phyloP scores from a whole-genome alignment of 2,797 vertebrate species.

The Malurus leucopterus region DNA sequence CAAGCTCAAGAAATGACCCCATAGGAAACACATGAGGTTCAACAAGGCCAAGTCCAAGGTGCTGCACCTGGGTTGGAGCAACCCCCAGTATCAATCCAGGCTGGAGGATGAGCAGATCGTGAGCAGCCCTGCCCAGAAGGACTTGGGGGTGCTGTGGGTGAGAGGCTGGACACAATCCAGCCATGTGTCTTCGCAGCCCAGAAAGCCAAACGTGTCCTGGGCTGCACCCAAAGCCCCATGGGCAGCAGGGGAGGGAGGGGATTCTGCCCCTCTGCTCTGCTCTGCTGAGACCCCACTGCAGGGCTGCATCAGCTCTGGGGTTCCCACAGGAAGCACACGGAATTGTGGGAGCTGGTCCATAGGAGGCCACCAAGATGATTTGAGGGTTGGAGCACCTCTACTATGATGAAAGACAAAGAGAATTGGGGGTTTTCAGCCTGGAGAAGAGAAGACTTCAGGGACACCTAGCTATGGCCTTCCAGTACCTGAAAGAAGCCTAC shows the following conservation, averaged over 20 bases:
- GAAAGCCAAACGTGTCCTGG: fast-evolving
- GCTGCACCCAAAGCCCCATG: fast-evolving
- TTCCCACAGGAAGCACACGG: fast-evolving
- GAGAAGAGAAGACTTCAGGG: not conserved
- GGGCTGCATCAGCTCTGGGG: fast-evolving
- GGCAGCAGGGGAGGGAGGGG: not conserved
- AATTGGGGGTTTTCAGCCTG: not conserved
- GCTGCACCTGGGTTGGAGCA: not conserved
- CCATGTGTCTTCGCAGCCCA: not conserved
- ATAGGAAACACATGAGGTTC: not conserved
- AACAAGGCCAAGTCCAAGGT: not conserved
- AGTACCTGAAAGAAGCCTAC: not conserved
- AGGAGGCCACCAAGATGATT: not conserved
- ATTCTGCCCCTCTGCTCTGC: not conserved
- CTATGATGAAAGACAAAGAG: not conserved
- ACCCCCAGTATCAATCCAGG: fast-evolving
- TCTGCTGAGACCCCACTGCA: not conserved
- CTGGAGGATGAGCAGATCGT: not conserved
- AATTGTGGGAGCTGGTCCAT: fast-evolving
- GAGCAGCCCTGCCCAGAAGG: fast-evolving
- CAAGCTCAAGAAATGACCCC: not conserved
- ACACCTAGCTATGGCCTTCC: not conserved
- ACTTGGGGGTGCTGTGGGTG: fast-evolving
- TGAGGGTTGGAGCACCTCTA: not conserved
- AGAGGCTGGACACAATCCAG: not conserved